These are phyloP conservation scores for Pediacus dermestoides DNA, from an alignment of 2,888 invertebrate species.

Conservation along the genomic window DNA sequence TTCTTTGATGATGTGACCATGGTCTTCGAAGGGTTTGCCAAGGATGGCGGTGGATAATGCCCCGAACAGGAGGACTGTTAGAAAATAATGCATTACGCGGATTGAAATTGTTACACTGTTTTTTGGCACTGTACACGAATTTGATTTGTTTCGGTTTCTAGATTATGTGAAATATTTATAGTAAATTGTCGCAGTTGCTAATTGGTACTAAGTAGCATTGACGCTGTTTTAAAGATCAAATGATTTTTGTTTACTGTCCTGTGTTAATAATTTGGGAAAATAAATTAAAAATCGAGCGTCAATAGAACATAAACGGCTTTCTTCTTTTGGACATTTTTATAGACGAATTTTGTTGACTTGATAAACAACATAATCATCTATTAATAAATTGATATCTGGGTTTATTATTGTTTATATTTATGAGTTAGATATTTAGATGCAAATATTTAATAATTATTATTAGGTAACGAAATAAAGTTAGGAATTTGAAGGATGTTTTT, in stretches of 20 bases:
- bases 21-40: neutral
- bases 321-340: constrained; percentile 1
- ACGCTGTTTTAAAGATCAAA: constrained; percentile 3
- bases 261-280: neutral
- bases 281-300: neutral
- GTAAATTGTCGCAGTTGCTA: neutral
- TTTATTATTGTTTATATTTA: too few relatives aligned
- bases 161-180: too few relatives aligned
- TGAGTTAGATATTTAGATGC: too few relatives aligned
- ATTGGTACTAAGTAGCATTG: constrained; percentile 5
- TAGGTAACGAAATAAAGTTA: too few relatives aligned
- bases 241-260: constrained; percentile 4
- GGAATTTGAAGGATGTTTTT: too few relatives aligned
- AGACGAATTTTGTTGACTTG: too few relatives aligned
- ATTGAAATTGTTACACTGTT: too few relatives aligned
- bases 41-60: neutral
- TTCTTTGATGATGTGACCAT: constrained; percentile 2
- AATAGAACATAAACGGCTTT: too few relatives aligned
- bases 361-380: too few relatives aligned
- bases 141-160: neutral
- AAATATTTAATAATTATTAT: too few relatives aligned
- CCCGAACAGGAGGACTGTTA: neutral
- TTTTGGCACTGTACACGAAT: neutral
- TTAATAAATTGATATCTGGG: too few relatives aligned
- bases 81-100: neutral